Evolutionary conservation across 2,797 vertebrate species (phyloP).

Genomic region (Xenopus petersii): DNA sequence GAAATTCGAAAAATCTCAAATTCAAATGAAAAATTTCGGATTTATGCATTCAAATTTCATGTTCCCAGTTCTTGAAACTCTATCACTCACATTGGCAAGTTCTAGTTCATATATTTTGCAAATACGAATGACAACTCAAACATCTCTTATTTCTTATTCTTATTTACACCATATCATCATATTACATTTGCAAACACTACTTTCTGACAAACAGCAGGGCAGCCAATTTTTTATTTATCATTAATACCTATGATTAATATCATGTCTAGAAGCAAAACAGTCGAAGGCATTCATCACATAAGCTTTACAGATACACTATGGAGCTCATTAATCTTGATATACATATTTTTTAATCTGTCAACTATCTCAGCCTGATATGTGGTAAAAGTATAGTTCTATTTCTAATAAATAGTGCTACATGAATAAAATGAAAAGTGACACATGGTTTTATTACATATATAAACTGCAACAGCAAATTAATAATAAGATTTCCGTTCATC

Average conservation of each 20-base stretch:
- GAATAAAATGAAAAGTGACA: conserved; percentile 16
- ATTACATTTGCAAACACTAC: no score
- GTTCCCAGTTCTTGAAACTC: no score
- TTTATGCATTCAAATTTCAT: no score
- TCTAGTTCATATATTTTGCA: no score
- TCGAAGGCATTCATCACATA: conserved; percentile 24
- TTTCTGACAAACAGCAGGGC: not conserved
- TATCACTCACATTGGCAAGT: no score
- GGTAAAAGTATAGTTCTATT: not conserved
- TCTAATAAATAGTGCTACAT: conserved; percentile 10
- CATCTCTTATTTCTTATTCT: no score
- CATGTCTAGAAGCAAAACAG: conserved; percentile 10
- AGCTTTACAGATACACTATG: conserved; percentile 15
- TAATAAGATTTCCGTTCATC: conserved; percentile 27
- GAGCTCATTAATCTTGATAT: conserved; percentile 39
- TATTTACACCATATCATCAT: no score
- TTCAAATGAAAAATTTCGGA: no score
- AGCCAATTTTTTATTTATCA: conserved; percentile 5
- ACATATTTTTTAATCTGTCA: conserved; percentile 32
- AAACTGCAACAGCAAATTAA: conserved; percentile 18
- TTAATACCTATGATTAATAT: conserved; percentile 20
- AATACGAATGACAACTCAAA: no score
- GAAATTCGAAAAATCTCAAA: no score
- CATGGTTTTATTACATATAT: conserved; percentile 31
- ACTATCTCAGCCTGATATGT: conserved; percentile 20